Evolutionary conservation across 2,888 invertebrate species (phyloP), one percentile per base, ranked within the genome.

Genomic region (Strigamia crassipes): DNA sequence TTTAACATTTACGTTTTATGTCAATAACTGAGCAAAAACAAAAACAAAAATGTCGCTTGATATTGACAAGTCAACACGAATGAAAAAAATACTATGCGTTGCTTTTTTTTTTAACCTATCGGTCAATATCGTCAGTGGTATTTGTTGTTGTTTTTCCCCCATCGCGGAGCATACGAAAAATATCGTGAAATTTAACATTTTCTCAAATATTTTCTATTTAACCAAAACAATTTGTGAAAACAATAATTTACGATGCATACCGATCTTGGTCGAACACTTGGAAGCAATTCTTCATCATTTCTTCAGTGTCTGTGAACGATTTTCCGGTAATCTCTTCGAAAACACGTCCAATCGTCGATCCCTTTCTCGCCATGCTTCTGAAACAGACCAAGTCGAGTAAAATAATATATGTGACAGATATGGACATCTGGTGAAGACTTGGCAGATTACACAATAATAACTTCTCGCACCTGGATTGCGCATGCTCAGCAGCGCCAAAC

Each of bases 271-370:
- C 82, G 34, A 82, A 78, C 27, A 61, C 82, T 61, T 82, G 81
- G 79, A 82, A 82, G 61, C 82, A 82, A 21, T 38, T 73, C 61
- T 81, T 81, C 81, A 81, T 82, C 79, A 81, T 82, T 51, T 82
- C 82, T 18, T 78, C 77, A 23, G 78, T 56, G 81, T 27, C 73
- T 12, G 12, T 73, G 10, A 73, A 73, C 73, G 73, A 73, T 73
- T 73, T 81, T 31, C 73, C 73, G 1, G 73, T 73, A 31, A 73
- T 15, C 73, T 73, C 73, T n/a, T 73, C 73, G 23, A 73, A 73
- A 73, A 73, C 73, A 73, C 73, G 73, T 73, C 73, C 73, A 5
- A 73, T 73, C 13, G 73, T 73, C 15, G 73, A 73, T 73, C 73
- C 73, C 31, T 73, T 73, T n/a, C 73, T 73, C 73, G 73, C 73